phyloP scores from a whole-genome alignment of 2,888 invertebrate species.

The Cheilosia impressa region DNA sequence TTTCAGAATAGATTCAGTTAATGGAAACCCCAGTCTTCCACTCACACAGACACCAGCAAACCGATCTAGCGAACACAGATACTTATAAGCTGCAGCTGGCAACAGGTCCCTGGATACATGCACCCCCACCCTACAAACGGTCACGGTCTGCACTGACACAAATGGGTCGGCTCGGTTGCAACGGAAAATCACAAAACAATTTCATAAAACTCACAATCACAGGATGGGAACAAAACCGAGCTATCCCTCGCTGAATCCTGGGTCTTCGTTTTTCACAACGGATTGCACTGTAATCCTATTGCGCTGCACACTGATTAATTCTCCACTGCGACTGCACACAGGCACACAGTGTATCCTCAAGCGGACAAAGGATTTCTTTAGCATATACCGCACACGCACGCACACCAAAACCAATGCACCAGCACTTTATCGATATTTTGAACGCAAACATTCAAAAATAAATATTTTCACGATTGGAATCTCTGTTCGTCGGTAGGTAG shows the following conservation, averaged over 20 bases:
- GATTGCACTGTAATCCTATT: constrained; percentile 72
- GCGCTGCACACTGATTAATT: constrained; percentile 62
- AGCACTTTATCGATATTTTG: constrained; percentile 55
- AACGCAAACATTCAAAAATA: constrained; percentile 49
- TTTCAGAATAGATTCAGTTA: constrained; percentile 48
- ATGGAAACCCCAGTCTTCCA: constrained; percentile 24
- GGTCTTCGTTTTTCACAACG: constrained; percentile 39
- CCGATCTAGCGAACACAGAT: constrained; percentile 30
- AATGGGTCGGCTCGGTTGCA: background rate
- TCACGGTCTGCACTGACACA: background rate
- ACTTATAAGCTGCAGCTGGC: constrained; percentile 25
- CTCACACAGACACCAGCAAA: background rate
- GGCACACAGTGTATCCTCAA: constrained; percentile 36
- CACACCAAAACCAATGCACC: constrained; percentile 39
- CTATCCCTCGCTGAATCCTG: constrained; percentile 48
- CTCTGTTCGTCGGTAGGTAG: constrained; percentile 21
- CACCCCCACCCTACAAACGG: background rate
- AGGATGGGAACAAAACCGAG: constrained; percentile 15
- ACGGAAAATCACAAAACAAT: constrained; percentile 21
- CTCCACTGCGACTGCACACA: constrained; percentile 10
- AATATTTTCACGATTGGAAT: constrained; percentile 58
- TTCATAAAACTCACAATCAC: constrained; percentile 54
- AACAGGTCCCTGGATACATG: constrained; percentile 60
- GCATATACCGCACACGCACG: constrained; percentile 31
- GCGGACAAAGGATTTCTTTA: constrained; percentile 58